Conservation (phyloP, 2,797 vertebrate species). For the Microctenopoma lineatum region DNA sequence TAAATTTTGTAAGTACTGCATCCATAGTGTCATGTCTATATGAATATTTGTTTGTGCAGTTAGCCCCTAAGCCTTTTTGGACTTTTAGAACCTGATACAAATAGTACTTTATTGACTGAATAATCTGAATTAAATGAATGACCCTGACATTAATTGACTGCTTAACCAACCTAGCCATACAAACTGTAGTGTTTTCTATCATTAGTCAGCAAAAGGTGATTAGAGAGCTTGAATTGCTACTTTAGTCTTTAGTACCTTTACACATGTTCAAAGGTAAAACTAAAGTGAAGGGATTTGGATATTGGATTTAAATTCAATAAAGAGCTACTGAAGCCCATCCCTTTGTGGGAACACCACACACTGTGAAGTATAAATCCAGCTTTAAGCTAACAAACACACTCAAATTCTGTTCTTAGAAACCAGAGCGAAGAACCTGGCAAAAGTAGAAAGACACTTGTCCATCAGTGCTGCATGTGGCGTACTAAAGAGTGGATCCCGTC, state of each 20-base stretch:
- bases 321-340: background rate
- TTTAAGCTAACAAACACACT: background rate
- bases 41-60: too few relatives aligned
- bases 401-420: background rate
- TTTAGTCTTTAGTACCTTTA: background rate
- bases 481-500: background rate
- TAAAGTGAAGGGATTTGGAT: background rate
- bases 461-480: conserved; percentile 1
- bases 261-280: background rate
- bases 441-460: background rate
- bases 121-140: too few relatives aligned
- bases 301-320: background rate
- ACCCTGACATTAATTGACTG: too few relatives aligned
- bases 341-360: background rate
- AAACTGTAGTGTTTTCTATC: too few relatives aligned
- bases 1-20: too few relatives aligned
- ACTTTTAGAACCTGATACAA: too few relatives aligned
- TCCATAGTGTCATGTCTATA: too few relatives aligned
- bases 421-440: background rate
- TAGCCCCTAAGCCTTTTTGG: too few relatives aligned
- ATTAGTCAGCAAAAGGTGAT: too few relatives aligned
- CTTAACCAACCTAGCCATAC: too few relatives aligned
- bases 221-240: background rate
- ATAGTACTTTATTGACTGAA: too few relatives aligned
- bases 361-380: background rate